phyloP scores from a whole-genome alignment of 2,113 vertebrate genomes.

The Cairina moschata region DNA sequence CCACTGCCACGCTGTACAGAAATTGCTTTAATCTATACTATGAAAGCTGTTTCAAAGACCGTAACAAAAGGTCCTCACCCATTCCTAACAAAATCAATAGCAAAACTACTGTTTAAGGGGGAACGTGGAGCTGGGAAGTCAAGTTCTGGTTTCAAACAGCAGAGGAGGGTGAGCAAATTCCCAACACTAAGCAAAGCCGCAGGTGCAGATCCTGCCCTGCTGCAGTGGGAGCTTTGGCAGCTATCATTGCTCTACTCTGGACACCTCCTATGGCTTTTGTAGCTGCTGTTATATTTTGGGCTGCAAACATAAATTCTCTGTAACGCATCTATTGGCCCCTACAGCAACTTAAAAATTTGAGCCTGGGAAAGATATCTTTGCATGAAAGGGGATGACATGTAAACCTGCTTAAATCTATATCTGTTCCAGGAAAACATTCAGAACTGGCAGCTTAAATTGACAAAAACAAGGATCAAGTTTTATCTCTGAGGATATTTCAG shows the following conservation, averaged over 20 bases:
- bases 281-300: not conserved
- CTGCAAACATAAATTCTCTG: not conserved
- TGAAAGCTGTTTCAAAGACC: not conserved
- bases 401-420: not conserved
- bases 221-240: not conserved
- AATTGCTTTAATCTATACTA: not conserved
- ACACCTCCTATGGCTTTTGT: not conserved
- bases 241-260: not conserved
- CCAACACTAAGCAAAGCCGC: not conserved
- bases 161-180: not conserved
- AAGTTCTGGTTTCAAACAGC: not conserved
- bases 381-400: not conserved
- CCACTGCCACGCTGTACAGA: not conserved
- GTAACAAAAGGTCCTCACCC: not conserved
- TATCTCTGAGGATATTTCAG: conserved; percentile 41
- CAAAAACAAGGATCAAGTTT: conserved; percentile 19
- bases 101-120: not conserved
- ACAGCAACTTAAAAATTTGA: not conserved
- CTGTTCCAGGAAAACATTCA: not conserved
- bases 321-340: not conserved
- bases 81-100: not conserved
- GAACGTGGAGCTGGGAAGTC: not conserved
- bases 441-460: conserved; percentile 6
- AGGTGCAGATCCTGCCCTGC: not conserved
- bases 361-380: not conserved